Evolutionary conservation across 2,888 invertebrate species (phyloP), one percentile per base, ranked within the genome.

Genomic region (Sminthurinus aureus): DNA sequence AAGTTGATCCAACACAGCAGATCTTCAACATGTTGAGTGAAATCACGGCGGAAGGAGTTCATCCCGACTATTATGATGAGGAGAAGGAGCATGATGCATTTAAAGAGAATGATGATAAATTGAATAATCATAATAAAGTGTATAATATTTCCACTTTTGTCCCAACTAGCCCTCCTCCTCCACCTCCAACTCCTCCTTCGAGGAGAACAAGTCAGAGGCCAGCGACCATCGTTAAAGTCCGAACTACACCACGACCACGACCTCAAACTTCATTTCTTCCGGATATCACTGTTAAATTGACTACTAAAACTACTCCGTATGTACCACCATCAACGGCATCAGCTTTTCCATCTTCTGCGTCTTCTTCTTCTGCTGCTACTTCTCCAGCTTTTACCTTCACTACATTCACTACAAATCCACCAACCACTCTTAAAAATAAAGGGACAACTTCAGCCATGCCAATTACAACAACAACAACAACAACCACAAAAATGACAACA

Each of bases 1-100:
- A 77, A 0, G 67, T 85, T 26, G 86, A 87, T 73, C 84, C 83
- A 12, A 85, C 85, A 0, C 79, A 85, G 22, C 84, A 86, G 18
- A 86, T 88, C 81, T 83, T 87, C 12, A 84, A 85, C 50, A 64
- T 87, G 24, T 79, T 87, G 3, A 87, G 87, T 0, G 85, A 87
- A 66, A 81, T 87, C 22, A 85, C 86, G 8, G 58, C 83, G 22
- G 85, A 85, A 3, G 77, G 52, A 18, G 77, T 75, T 73, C 71
- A 69, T 58, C 82, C 82, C 11, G 84, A 84, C 24, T 84, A 84
- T 52, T 85, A 87, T 73, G 87, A 86, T 58, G 84, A 85, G 20
- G 71, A 83, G 26, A 87, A 88, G 50, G 86, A 83, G 22, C 80
- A 84, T n/a, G 71, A 81, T 0, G 87, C 87, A 13, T 87, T 87